phyloP scores from a whole-genome alignment of 2,888 invertebrate genomes.

The Pinctada fucata region DNA sequence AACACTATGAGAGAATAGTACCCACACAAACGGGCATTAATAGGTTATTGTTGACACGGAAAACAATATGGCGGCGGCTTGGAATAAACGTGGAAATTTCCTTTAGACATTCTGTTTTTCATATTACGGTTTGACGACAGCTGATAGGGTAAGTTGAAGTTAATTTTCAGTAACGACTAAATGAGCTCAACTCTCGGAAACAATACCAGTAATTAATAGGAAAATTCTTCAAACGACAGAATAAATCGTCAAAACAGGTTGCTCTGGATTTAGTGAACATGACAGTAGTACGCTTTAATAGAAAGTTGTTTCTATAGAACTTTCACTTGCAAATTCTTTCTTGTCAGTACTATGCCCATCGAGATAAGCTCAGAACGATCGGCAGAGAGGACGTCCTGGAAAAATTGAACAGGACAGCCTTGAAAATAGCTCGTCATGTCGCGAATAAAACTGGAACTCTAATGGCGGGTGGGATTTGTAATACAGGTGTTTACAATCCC shows the following conservation, averaged over 20 bases:
- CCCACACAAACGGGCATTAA: no score
- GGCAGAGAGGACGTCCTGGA: slow-evolving; percentile 67
- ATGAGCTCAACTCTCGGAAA: no score
- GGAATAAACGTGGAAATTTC: no score
- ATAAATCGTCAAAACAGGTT: background rate
- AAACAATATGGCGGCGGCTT: no score
- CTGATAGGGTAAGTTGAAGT: no score
- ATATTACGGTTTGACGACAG: no score
- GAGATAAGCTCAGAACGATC: slow-evolving; percentile 63
- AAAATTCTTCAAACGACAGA: background rate
- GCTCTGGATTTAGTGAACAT: background rate
- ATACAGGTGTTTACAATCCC: slow-evolving; percentile 60
- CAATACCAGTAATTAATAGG: no score
- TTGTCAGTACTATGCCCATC: slow-evolving; percentile 69
- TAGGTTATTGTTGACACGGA: no score
- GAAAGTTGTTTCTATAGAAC: no score
- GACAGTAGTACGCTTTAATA: background rate
- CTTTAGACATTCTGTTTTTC: no score
- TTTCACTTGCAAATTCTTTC: background rate
- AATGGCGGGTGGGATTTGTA: slow-evolving; percentile 71
- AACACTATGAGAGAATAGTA: no score
- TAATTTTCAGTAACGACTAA: no score
- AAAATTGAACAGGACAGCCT: slow-evolving; percentile 60
- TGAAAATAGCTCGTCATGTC: slow-evolving; percentile 66
- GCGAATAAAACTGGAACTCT: slow-evolving; percentile 65